Evolutionary conservation across 2,888 invertebrate genomes (phyloP).

Genomic region (Galerucella calmariensis): DNA sequence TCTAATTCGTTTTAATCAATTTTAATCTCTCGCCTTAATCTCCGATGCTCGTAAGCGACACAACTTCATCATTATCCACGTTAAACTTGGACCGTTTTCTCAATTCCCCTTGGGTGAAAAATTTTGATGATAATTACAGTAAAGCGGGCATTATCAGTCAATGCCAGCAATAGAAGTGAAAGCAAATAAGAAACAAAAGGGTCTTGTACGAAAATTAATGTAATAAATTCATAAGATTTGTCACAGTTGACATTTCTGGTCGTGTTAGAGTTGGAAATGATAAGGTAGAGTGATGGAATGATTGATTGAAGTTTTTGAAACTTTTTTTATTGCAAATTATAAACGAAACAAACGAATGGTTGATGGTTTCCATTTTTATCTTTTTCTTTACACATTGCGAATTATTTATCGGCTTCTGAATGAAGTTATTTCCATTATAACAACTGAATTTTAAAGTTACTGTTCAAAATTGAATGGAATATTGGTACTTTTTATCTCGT

Average conservation of each 20-base stretch:
- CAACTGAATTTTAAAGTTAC: too few relatives aligned
- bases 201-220: not conserved
- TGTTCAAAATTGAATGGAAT: too few relatives aligned
- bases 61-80: conserved; percentile 4
- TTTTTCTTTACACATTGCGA: too few relatives aligned
- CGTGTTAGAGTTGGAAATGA: conserved; percentile 10
- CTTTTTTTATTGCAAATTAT: not conserved
- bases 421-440: too few relatives aligned
- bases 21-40: not conserved
- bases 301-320: not conserved
- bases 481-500: too few relatives aligned
- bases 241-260: conserved; percentile 11
- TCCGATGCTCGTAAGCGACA: not conserved
- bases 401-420: too few relatives aligned
- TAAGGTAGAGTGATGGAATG: conserved; percentile 6
- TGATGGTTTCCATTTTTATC: too few relatives aligned
- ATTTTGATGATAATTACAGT: conserved; percentile 3
- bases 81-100: conserved; percentile 5
- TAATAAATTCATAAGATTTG: conserved; percentile 8
- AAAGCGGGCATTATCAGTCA: conserved; percentile 7
- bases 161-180: conserved; percentile 2
- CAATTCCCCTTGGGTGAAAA: conserved; percentile 2
- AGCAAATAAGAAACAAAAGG: conserved; percentile 13
- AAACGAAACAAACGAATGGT: not conserved
- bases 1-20: conserved; percentile 8